These are phyloP conservation scores for Anomalospiza imberbis DNA, from an alignment of 2,797 vertebrate species.

Conservation along the genomic window DNA sequence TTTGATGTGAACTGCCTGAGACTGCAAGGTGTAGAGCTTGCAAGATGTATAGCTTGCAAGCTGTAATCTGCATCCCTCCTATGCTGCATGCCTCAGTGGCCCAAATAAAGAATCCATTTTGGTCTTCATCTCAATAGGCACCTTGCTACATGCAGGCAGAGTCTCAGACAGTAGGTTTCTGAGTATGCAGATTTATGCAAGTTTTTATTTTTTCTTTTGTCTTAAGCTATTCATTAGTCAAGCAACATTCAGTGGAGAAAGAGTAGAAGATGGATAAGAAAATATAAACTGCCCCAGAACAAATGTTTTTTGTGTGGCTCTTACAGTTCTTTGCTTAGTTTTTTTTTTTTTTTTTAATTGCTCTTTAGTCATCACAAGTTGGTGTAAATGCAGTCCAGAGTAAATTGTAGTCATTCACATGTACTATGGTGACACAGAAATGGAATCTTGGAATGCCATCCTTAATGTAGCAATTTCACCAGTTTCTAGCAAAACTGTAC, in stretches of 20 bases:
- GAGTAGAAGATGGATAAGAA: background rate
- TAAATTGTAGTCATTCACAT: background rate
- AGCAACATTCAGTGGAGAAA: background rate
- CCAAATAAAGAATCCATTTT: background rate
- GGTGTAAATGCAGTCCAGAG: background rate
- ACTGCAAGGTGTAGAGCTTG: background rate
- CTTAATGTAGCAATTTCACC: background rate
- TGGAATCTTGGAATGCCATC: background rate
- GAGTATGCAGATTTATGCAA: background rate
- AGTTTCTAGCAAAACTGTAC: background rate
- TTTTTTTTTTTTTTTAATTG: background rate
- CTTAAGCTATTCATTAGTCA: background rate
- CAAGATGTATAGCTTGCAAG: background rate
- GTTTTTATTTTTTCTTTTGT: background rate
- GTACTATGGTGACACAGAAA: background rate
- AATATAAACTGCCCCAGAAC: background rate
- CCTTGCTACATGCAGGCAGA: background rate
- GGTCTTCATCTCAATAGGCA: background rate
- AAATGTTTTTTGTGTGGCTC: background rate
- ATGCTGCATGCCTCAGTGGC: background rate
- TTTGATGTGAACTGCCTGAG: background rate
- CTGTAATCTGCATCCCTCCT: background rate
- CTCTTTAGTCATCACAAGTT: background rate
- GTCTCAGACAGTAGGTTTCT: background rate
- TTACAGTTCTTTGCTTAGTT: background rate